Base-by-base conservation (phyloP, 2,113 vertebrate species). In the Maccullochella peelii region DNA sequence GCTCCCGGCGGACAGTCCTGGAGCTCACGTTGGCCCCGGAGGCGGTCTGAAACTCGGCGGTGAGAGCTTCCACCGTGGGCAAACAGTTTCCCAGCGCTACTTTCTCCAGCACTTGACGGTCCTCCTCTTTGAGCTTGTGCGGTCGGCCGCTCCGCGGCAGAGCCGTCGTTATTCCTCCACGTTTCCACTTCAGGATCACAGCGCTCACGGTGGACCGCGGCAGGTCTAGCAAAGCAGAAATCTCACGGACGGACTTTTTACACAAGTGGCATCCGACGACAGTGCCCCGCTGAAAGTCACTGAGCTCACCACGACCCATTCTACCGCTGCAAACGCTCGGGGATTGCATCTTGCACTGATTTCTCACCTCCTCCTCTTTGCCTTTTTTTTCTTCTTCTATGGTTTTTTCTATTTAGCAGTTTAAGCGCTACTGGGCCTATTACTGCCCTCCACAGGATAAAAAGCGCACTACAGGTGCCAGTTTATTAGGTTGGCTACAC, bases 141-240 rank as follows among this genome's bases (percentile, higher is more conserved):
- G 91, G 91, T 4, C 91, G 88, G 69, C 91, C 89, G 80, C 91
- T 83, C 15, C 91, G 89, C 54, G 91, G 91, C 79, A 91, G 38
- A 54, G 89, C 77, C 50, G 87, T 86, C 1, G 91, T 92, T 33
- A 84, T 82, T 3, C 89, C 87, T 30, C 63, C 85, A 2, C 86
- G 87, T 58, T 92, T 91, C 91, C 89, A 92, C 82, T 79, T 86
- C 0, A 88, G 7, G 5, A 92, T 89, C 15, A 92, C 89, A 21
- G 73, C 47, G 71, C 86, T 85, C 6, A 92, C 86, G 2, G 91
- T 92, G 83, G 91, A 92, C 3, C 82, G 79, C 0, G 89, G 91
- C 52, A 92, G 79, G 57, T 77, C 57, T 0, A 89, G 2, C 73
- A 91, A 50, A 2, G 82, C 84, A 0, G 89, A 84, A 6, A 91